Conservation (phyloP, 35 echinoderm and acorn worm species). For the Holothuria glaberrima region DNA sequence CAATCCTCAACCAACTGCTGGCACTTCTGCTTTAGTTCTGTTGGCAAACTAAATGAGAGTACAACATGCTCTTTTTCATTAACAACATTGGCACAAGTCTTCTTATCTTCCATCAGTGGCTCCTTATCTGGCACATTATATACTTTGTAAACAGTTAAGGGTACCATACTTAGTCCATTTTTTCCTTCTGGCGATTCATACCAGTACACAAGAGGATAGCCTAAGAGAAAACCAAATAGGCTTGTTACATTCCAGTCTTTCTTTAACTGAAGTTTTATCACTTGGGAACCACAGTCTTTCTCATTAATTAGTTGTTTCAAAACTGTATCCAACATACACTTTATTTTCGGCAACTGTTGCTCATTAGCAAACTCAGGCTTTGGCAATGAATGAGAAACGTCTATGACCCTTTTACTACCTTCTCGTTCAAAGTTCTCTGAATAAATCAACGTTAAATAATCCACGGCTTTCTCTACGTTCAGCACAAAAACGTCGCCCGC, state of each 20-base stretch:
- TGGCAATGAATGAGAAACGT: constrained; percentile 11
- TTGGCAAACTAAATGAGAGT: constrained; percentile 30
- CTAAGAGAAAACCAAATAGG: constrained; percentile 77
- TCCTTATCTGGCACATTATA: neutral
- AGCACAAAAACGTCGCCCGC: constrained; percentile 10
- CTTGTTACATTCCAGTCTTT: constrained; percentile 68
- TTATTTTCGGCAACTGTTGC: neutral
- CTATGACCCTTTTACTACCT: neutral
- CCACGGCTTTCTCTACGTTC: neutral
- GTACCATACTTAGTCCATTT: constrained; percentile 70
- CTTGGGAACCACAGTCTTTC: neutral
- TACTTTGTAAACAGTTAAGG: constrained; percentile 66
- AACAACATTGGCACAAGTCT: neutral
- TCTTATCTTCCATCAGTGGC: neutral
- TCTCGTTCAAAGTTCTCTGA: neutral
- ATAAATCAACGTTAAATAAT: neutral
- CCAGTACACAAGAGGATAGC: constrained; percentile 83
- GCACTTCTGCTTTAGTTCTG: neutral
- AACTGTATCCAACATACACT: neutral
- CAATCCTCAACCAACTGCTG: neutral
- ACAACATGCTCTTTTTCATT: neutral
- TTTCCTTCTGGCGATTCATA: constrained; percentile 18
- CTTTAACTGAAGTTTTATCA: neutral
- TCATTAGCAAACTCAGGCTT: constrained; percentile 1
- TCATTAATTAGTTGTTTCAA: neutral